Percentiles rank a stretch among this genome's conserved stretches.
phyloP scores from a whole-genome alignment of 2,113 vertebrate species.

The Octodon degus region DNA sequence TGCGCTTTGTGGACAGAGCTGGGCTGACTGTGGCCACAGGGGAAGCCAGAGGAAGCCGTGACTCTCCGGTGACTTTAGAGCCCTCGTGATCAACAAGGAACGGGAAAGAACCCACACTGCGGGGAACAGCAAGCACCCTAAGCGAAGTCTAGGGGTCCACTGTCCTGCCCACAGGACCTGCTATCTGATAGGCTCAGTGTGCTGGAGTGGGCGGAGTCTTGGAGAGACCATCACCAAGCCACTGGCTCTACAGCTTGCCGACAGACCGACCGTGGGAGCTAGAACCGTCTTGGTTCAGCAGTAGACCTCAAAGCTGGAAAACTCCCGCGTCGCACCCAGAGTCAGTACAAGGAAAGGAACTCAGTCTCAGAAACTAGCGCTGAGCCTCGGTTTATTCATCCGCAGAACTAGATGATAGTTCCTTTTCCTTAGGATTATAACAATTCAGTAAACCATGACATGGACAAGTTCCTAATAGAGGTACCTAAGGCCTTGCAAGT shows the following conservation, averaged over 20 bases:
- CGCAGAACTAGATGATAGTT: constrained; percentile 4
- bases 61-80: background rate
- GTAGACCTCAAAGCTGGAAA: background rate
- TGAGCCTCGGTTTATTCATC: background rate
- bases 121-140: background rate
- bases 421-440: background rate
- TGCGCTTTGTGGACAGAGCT: constrained; percentile 3
- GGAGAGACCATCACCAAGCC: background rate
- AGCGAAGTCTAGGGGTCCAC: too few species aligned
- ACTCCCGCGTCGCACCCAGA: background rate
- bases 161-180: background rate
- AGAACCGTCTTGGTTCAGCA: too few species aligned
- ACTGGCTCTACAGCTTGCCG: background rate
- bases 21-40: background rate
- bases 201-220: background rate
- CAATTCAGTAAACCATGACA: constrained; percentile 24
- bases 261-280: background rate
- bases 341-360: background rate
- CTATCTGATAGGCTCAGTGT: background rate
- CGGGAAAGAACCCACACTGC: background rate
- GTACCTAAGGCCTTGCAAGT: background rate
- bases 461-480: background rate
- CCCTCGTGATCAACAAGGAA: constrained; percentile 6
- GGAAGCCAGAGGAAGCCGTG: background rate
- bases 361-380: background rate